Base-by-base conservation (phyloP, 2,797 vertebrate species). In the Apogon hyalosoma region DNA sequence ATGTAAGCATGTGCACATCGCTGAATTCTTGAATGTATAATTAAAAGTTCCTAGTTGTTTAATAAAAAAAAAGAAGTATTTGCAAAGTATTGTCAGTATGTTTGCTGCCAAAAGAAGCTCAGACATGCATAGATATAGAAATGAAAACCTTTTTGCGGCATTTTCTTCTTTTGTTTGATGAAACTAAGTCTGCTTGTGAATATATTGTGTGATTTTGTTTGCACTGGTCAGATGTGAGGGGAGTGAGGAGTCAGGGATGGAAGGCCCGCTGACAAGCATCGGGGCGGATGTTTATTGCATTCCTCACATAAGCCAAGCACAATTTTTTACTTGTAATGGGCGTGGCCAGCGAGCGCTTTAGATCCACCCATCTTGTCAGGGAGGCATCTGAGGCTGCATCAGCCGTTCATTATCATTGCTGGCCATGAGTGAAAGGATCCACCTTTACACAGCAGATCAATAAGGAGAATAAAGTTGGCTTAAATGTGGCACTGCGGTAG, bases 391-490 rank as follows among this genome's bases (percentile, higher is more conserved):
- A 15, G 39, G 59, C 56, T 57, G 47, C 52, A 19, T 70, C 61
- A 56, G 58, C 40, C 57, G 36, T 80, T 79, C 33, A 75, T 79
- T 77, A 70, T 67, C 61, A 47, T 46, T 39, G 58, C n/a, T 55
- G 45, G 45, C 49, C 54, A 19, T 50, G 71, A 81, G 59, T 69
- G 59, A 68, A 73, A 57, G 62, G 77, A 24, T 75, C 77, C 57
- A 63, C 55, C 47, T 76, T 62, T 69, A 48, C 59, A 56, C 57
- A 28, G 51, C 3, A 42, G 67, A 84, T 86, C 75, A 64, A 75
- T 83, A 73, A 39, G 14, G 21, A 42, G 69, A 79, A 84, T 83
- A 72, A 19, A 81, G 76, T 83, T 49, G 59, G 58, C 73, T 79
- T 33, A 58, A 58, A 65, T 62, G 67, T 61, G 14, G 47, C 50